phyloP scores from a whole-genome alignment of 2,797 vertebrate genomes.

The Trematomus bernacchii region DNA sequence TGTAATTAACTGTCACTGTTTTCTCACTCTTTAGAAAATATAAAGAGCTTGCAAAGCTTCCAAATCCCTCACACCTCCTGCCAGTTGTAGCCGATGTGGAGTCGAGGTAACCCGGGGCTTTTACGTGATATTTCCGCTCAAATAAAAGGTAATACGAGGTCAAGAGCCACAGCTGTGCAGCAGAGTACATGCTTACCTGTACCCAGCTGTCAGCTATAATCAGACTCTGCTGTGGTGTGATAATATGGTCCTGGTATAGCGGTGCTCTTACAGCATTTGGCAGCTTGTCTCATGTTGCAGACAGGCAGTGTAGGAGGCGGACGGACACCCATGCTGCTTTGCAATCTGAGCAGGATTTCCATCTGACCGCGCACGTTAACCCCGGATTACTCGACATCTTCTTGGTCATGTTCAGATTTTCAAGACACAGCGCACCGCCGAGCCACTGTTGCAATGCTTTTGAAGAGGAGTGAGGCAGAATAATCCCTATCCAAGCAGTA shows the following conservation, averaged over 20 bases:
- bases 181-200: constrained; percentile 52
- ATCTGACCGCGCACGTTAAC: constrained; percentile 77
- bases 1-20: constrained; percentile 71
- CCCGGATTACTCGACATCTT: constrained; percentile 73
- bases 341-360: constrained; percentile 84
- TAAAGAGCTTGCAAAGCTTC: constrained; percentile 25
- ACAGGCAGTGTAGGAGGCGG: constrained; percentile 62
- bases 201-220: constrained; percentile 68
- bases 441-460: constrained; percentile 54
- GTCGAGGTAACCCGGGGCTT: constrained; percentile 11
- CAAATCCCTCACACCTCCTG: constrained; percentile 31
- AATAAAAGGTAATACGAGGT: constrained; percentile 41
- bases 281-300: constrained; percentile 64
- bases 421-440: constrained; percentile 33
- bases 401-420: constrained; percentile 73
- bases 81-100: constrained; percentile 31
- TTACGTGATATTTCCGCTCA: constrained; percentile 26
- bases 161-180: constrained; percentile 58
- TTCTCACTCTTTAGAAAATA: constrained; percentile 25
- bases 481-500: constrained; percentile 45
- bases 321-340: constrained; percentile 77
- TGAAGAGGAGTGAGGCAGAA: constrained; percentile 58
- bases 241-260: constrained; percentile 50
- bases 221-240: constrained; percentile 56
- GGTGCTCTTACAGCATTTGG: constrained; percentile 58